Evolutionary conservation across 1,140 invertebrate species (phyloP), one percentile per base, ranked within the genome.

Genomic region (Physella acuta): DNA sequence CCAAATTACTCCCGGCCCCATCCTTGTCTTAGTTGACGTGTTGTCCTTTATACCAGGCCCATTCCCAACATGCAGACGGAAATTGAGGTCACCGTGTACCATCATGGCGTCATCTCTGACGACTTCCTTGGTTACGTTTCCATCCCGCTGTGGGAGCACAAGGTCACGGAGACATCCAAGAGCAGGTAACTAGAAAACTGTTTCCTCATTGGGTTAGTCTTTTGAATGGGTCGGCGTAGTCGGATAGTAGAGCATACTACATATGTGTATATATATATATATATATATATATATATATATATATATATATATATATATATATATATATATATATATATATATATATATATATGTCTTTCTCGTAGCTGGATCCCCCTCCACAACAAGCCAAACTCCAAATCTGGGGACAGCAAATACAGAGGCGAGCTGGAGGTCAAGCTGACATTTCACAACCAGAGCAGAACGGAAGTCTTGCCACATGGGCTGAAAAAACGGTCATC

Each of bases 391-490:
- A 60, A 17, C 26, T 90, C 92, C 44, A 85, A 85, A 74, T 78
- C 76, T n/a, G 93, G 94, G 79, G 75, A 79, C 58, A 92, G 92
- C 79, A 95, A 95, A 80, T 90, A 93, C 67, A 88, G 94, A 71
- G 95, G 94, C n/a, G 92, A 95, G 72, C 84, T 97, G 24, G 94
- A 97, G 83, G 92, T 94, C 1, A 91, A 91, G 82, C 90, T 96
- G 56, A 89, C 90, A 2, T 97, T 97, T 78, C 92, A 91, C 68
- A 93, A 95, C 0, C 93, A 94, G 34, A 83, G 77, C 65, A 74
- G 69, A 36, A 86, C 66, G 17, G 74, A 70, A 0, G 30, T 49
- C 17, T 58, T 60, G 14, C 63, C 72, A 31, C 31, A 28, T 67
- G 58, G 69, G 24, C 62, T 72, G 0, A 78, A 73, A 44, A 75